Conservation (phyloP, 2,888 invertebrate species). For the Tetanocera ferruginea region DNA sequence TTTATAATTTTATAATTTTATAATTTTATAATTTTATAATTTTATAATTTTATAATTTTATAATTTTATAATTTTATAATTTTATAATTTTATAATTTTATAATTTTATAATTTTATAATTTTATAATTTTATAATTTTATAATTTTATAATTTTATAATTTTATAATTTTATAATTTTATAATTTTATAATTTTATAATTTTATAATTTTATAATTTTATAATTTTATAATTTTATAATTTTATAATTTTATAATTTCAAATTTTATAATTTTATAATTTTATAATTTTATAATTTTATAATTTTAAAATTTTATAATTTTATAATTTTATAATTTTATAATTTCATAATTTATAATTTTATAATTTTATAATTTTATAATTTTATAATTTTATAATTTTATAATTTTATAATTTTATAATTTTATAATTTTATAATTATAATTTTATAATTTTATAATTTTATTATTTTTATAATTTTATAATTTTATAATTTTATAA, state of each 20-base stretch:
- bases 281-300: neutral
- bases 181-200: neutral
- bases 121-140: neutral
- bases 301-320: conserved; percentile 8
- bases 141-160: neutral
- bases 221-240: conserved; percentile 24
- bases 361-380: conserved; percentile 7
- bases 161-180: neutral
- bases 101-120: neutral
- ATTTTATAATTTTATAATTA: conserved; percentile 1
- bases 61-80: neutral
- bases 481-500: neutral
- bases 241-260: conserved; percentile 2
- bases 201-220: conserved; percentile 6
- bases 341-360: neutral
- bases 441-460: neutral
- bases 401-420: conserved; percentile 8
- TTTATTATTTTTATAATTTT: neutral
- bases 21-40: neutral
- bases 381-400: neutral
- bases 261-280: conserved; percentile 7
- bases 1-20: neutral
- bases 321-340: conserved; percentile 28
- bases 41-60: neutral
- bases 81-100: neutral